These are phyloP conservation scores for Gymnodraco acuticeps DNA, from an alignment of 2,797 vertebrate species.

Conservation along the genomic window DNA sequence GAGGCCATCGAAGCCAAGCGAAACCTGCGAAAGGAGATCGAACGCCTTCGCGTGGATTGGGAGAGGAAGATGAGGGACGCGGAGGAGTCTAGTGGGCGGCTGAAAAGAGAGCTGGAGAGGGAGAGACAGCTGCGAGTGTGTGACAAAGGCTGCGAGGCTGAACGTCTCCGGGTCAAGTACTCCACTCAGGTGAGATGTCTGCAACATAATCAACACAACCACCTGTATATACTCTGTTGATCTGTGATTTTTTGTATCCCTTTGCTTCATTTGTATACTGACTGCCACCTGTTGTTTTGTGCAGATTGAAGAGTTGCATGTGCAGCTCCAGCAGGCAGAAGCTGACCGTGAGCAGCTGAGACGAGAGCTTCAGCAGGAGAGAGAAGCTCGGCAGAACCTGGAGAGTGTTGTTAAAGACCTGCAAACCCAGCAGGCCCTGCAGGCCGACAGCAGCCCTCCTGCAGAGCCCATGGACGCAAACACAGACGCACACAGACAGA, in stretches of 20 bases:
- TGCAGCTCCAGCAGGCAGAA: slow-evolving; percentile 94
- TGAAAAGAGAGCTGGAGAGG: slow-evolving; percentile 93
- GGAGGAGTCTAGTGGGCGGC: slow-evolving; percentile 90
- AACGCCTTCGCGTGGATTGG: slow-evolving; percentile 92
- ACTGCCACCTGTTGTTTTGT: slow-evolving; percentile 7
- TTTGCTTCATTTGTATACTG: not conserved
- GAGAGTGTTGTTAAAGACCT: slow-evolving; percentile 94
- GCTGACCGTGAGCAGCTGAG: slow-evolving; percentile 93
- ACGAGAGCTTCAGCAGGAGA: slow-evolving; percentile 91
- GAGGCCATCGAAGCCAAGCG: slow-evolving; percentile 97
- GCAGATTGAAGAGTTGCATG: slow-evolving; percentile 94
- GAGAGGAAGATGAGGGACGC: slow-evolving; percentile 96
- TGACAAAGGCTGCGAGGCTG: slow-evolving; percentile 94
- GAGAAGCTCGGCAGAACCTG: slow-evolving; percentile 93
- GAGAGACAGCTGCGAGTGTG: slow-evolving; percentile 92
- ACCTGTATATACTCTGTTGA: not conserved
- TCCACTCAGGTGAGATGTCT: slow-evolving; percentile 88
- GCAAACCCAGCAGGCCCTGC: slow-evolving; percentile 92
- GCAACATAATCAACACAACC: not conserved
- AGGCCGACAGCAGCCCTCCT: slow-evolving; percentile 69
- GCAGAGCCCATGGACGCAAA: slow-evolving; percentile 55
- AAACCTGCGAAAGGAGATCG: slow-evolving; percentile 94
- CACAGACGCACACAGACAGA: slow-evolving; percentile 70
- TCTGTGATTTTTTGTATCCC: not conserved
- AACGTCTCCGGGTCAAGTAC: slow-evolving; percentile 92